These are phyloP conservation scores for Paradoxurus hermaphroditus DNA, from an alignment of 2,113 vertebrate species.

Conservation along the genomic window DNA sequence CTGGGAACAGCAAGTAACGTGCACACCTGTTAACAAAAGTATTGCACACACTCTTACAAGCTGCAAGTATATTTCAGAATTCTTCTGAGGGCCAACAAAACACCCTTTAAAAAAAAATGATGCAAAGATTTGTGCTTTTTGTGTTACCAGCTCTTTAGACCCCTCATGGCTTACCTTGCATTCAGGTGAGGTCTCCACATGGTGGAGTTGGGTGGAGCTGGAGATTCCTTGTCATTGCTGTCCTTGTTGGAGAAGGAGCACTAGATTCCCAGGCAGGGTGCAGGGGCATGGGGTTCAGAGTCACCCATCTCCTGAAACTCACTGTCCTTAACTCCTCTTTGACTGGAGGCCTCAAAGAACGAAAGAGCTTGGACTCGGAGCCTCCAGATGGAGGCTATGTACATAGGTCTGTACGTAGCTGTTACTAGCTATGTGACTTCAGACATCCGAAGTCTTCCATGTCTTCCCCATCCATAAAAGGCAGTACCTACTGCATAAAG, in stretches of 20 bases:
- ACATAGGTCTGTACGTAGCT: not conserved
- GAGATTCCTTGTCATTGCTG: rapidly evolving
- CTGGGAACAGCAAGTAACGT: not conserved
- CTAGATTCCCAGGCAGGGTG: not conserved
- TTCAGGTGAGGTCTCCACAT: rapidly evolving
- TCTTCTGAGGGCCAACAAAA: not conserved
- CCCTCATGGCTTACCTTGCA: not conserved
- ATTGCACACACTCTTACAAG: not conserved
- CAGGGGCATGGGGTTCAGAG: not conserved
- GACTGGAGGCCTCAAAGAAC: not conserved
- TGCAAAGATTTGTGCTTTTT: not conserved
- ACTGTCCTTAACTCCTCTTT: not conserved
- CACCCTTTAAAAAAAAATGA: not conserved
- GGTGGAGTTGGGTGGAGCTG: not conserved
- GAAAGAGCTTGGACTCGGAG: not conserved
- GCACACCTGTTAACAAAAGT: not conserved
- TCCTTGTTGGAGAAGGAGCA: not conserved
- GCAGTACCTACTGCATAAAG: not conserved
- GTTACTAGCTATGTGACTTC: not conserved
- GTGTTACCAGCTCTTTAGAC: not conserved
- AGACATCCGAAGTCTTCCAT: not conserved
- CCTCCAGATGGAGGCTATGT: not conserved
- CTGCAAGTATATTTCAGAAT: not conserved
- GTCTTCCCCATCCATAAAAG: not conserved
- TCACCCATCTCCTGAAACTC: not conserved